phyloP scores from a whole-genome alignment of 2,113 vertebrate species.

The Micronycteris hirsuta region DNA sequence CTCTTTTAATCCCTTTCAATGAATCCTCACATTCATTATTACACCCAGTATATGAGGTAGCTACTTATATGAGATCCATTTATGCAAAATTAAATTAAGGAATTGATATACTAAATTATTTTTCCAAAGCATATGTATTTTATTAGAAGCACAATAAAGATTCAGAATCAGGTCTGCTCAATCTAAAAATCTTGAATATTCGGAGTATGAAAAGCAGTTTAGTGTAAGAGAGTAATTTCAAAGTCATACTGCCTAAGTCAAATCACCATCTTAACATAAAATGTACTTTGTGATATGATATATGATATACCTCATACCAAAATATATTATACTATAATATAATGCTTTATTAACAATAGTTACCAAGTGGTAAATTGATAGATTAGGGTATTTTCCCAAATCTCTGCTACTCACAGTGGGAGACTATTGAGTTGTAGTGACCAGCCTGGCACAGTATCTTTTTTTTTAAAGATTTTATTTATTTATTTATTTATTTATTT shows the following conservation, averaged over 20 bases:
- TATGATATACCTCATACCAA: neutral
- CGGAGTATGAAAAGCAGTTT: neutral
- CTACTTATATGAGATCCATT: neutral
- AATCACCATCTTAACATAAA: neutral
- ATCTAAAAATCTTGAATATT: neutral
- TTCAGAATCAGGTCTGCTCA: neutral
- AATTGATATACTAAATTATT: neutral
- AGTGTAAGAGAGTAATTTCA: neutral
- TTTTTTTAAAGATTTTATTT: no score
- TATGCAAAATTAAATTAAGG: slow-evolving; percentile 11
- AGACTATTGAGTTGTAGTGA: neutral
- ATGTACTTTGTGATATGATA: neutral
- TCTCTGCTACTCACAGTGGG: neutral
- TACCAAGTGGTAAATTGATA: neutral
- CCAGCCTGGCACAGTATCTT: neutral
- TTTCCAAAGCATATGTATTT: neutral
- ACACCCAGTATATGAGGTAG: neutral
- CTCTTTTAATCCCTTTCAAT: neutral
- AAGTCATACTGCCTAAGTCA: neutral
- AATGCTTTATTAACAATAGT: neutral
- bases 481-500: no score
- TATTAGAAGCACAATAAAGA: neutral
- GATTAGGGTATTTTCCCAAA: neutral
- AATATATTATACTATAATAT: neutral
- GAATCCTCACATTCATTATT: neutral